Evolutionary conservation across 2,113 vertebrate species (phyloP), one percentile per base, ranked within the genome.

Genomic region (Lonchura striata): DNA sequence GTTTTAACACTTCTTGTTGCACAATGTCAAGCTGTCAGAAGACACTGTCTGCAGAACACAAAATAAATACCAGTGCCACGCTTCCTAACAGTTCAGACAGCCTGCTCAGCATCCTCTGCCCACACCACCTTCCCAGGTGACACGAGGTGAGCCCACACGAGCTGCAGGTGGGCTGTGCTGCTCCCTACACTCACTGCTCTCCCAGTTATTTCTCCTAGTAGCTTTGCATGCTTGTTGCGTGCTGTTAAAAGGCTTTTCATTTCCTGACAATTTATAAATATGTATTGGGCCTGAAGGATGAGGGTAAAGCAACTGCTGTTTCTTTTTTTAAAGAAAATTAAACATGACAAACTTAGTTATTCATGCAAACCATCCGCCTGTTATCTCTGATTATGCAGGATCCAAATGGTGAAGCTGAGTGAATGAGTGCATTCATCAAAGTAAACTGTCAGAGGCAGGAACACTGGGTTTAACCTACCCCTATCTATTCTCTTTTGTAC

Each of bases 311-410:
- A 95, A 97, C 93, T 82, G 95, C 95, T 94, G 95, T 94, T 92
- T 85, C 96, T 97, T 95, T 97, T 98, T 96, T 96, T 93, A 96
- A 97, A 96, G 96, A 97, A 97, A 98, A 98, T 98, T 96, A 98
- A 96, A 94, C 96, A 97, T 96, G 98, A 97, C 97, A 97, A 97
- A 97, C 96, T 97, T 97, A 96, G 97, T 97, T 98, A 98, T 97
- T 98, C 97, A 98, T 97, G 97, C 97, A 97, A 96, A 95, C 97
- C 97, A 94, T 97, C 97, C 94, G 94, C 96, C 97, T 96, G 97
- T 82, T 95, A 93, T 93, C 94, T 95, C 95, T 97, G 96, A 98
- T 98, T 98, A 97, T 96, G 96, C 96, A 97, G 97, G 96, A 96
- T 71, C 44, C 97, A 96, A 96, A 97, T 94, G 96, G 97, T 93